Evolutionary conservation across 2,113 vertebrate species (phyloP).

Genomic region (Pseudopipra pipra): DNA sequence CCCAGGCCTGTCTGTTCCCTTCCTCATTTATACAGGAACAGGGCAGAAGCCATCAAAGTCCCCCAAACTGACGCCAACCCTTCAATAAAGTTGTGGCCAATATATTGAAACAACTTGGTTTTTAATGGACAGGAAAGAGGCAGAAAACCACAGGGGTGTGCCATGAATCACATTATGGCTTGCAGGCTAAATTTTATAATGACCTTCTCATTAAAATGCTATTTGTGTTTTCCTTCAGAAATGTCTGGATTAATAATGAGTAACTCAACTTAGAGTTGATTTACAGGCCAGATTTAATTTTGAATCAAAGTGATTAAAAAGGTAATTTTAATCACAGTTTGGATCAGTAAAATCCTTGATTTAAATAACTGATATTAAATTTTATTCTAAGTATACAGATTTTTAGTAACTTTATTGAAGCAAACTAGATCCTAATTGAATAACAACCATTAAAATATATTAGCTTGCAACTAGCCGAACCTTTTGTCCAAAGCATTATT

Average conservation of each 20-base stretch:
- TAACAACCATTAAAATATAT: neutral
- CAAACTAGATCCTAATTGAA: neutral
- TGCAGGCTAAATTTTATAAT: neutral
- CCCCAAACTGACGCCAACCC: neutral
- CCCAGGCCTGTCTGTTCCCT: neutral
- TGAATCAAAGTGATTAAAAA: neutral
- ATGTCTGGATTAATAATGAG: neutral
- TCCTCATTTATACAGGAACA: neutral
- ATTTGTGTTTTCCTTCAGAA: neutral
- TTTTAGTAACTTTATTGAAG: neutral
- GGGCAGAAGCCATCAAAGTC: neutral
- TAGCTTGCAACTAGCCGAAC: neutral
- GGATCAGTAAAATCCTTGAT: neutral
- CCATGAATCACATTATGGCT: neutral
- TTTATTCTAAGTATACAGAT: neutral
- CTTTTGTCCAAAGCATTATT: neutral
- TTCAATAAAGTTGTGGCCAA: neutral
- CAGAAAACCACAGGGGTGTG: neutral
- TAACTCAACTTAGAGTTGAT: neutral
- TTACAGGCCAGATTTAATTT: neutral
- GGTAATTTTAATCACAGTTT: neutral
- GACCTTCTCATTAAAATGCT: neutral
- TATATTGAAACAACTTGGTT: neutral
- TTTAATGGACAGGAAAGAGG: slow-evolving; percentile 17
- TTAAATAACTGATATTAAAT: neutral